Percentiles rank a stretch among this genome's conserved stretches.
phyloP scores from a whole-genome alignment of 2,888 invertebrate species.

The Diploptera punctata region DNA sequence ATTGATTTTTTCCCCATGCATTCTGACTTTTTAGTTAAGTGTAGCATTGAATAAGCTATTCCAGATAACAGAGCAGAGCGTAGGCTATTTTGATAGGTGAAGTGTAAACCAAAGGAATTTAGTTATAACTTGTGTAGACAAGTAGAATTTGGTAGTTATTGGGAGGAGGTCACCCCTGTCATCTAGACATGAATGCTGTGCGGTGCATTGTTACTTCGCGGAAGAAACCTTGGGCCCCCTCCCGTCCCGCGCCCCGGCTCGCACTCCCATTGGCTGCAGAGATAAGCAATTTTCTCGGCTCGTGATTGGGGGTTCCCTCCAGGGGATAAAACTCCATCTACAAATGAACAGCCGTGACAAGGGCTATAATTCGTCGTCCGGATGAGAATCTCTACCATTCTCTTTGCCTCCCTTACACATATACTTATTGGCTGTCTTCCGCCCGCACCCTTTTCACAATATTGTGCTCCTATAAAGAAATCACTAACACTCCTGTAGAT shows the following conservation, averaged over 20 bases:
- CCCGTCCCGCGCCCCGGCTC: slow-evolving; percentile 45
- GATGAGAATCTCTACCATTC: slow-evolving; percentile 43
- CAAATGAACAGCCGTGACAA: slow-evolving; percentile 75
- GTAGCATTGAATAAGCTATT: too few relatives aligned
- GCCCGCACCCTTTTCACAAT: too few relatives aligned
- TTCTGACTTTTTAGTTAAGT: too few relatives aligned
- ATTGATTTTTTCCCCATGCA: too few relatives aligned
- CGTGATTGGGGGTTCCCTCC: slow-evolving; percentile 69
- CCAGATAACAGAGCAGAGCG: too few relatives aligned
- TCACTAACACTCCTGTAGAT: too few relatives aligned
- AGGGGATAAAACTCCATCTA: slow-evolving; percentile 73
- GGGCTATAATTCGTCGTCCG: slow-evolving; percentile 69
- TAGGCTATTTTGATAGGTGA: too few relatives aligned
- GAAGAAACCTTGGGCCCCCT: slow-evolving; percentile 35
- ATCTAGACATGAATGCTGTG: background rate
- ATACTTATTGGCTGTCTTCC: background rate
- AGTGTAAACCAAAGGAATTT: too few relatives aligned
- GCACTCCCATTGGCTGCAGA: slow-evolving; percentile 53
- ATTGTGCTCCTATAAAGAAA: too few relatives aligned
- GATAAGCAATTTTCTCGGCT: slow-evolving; percentile 72
- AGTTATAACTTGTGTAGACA: too few relatives aligned
- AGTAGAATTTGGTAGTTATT: too few relatives aligned
- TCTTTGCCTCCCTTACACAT: slow-evolving; percentile 7
- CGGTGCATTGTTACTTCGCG: slow-evolving; percentile 40
- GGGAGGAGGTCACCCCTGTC: too few relatives aligned